Evolutionary conservation across 2,113 vertebrate species (phyloP).

Genomic region (Oryzias curvinotus): DNA sequence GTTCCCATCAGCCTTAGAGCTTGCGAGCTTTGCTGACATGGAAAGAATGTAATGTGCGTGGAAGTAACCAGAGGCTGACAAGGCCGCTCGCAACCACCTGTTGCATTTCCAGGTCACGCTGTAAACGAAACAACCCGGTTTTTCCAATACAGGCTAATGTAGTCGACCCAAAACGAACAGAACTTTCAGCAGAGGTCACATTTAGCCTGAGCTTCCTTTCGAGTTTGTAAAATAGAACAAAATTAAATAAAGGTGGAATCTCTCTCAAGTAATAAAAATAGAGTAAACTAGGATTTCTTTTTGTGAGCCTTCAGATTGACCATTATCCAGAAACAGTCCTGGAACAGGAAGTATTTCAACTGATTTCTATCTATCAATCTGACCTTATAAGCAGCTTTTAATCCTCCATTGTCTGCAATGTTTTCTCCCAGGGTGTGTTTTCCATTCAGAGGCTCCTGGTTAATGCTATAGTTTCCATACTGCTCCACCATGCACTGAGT

Average conservation of each 20-base stretch:
- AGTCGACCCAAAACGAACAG: conserved; percentile 5
- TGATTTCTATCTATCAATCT: not conserved
- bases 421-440: conserved; percentile 96
- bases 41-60: conserved; percentile 72
- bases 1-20: conserved; percentile 51
- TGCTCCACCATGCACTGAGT: conserved; percentile 93
- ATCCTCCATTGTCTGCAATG: conserved; percentile 95
- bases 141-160: conserved; percentile 56
- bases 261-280: too few species aligned
- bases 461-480: conserved; percentile 90
- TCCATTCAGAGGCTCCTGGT: conserved; percentile 88
- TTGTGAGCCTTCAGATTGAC: too few species aligned
- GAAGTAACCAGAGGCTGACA: conserved; percentile 56
- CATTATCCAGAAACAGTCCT: not conserved
- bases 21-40: conserved; percentile 69
- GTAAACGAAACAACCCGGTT: conserved; percentile 37
- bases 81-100: conserved; percentile 64
- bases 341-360: not conserved
- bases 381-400: conserved; percentile 94
- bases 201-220: too few species aligned
- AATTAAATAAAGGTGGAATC: too few species aligned
- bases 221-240: too few species aligned
- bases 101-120: conserved; percentile 57
- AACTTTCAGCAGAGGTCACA: too few species aligned
- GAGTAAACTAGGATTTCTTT: too few species aligned